A percentile compares a stretch with the other conserved stretches of the same genome.
These are phyloP conservation scores for Eptesicus fuscus DNA, from an alignment of 2,113 vertebrate species.

Conservation along the genomic window DNA sequence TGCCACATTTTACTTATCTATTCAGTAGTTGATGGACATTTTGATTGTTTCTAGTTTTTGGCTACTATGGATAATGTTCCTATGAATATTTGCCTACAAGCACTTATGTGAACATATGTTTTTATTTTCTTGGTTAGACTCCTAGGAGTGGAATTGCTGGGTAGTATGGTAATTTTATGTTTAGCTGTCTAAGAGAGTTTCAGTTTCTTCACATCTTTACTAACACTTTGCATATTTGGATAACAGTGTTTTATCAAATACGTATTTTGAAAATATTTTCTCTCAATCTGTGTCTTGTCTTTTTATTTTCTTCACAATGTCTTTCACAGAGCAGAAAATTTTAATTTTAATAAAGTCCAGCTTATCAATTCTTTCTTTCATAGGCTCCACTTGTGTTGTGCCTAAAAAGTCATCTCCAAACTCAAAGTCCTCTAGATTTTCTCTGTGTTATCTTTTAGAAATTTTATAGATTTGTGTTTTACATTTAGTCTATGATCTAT, in stretches of 20 bases:
- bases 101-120: background rate
- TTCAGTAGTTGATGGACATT: background rate
- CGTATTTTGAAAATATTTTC: constrained; percentile 23
- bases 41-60: background rate
- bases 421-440: background rate
- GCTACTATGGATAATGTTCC: background rate
- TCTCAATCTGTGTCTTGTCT: background rate
- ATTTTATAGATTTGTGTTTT: background rate
- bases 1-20: background rate
- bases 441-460: background rate
- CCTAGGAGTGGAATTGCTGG: background rate
- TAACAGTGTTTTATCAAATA: constrained; percentile 2
- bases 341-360: background rate
- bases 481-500: background rate
- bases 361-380: background rate
- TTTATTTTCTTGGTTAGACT: background rate
- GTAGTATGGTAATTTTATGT: background rate
- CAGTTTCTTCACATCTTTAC: background rate
- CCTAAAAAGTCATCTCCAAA: background rate
- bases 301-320: background rate
- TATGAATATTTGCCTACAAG: background rate
- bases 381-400: background rate
- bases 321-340: background rate
- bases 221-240: background rate
- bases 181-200: background rate